Percentiles rank a stretch among this genome's conserved stretches.
phyloP scores from a whole-genome alignment of 1,140 invertebrate genomes.

The Phthorimaea operculella region DNA sequence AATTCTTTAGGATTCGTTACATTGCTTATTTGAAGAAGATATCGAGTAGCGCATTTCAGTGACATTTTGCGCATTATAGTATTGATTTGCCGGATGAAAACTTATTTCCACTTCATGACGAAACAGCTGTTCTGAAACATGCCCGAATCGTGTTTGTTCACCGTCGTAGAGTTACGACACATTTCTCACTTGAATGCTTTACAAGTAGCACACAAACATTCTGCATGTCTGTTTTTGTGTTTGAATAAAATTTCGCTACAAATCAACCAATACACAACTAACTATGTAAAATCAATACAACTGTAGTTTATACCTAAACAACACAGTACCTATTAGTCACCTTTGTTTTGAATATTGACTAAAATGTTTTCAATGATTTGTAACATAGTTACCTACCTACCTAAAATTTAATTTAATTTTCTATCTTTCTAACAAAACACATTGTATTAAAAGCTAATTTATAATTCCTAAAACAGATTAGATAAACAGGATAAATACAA shows the following conservation, averaged over 20 bases:
- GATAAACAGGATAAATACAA: not conserved
- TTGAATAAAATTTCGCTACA: too few relatives aligned
- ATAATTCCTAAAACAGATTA: not conserved
- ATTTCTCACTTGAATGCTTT: conserved; percentile 2
- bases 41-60: conserved; percentile 55
- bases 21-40: conserved; percentile 26
- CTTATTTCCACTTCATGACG: conserved; percentile 48
- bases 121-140: conserved; percentile 57
- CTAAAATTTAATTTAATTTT: too few relatives aligned
- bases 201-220: conserved; percentile 1
- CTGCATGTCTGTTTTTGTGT: not conserved
- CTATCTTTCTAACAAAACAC: too few relatives aligned
- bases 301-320: too few relatives aligned
- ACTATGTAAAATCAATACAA: too few relatives aligned
- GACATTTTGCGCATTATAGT: conserved; percentile 65
- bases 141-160: not conserved
- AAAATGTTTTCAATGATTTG: too few relatives aligned
- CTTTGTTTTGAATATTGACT: too few relatives aligned
- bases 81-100: conserved; percentile 60
- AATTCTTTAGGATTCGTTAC: conserved; percentile 29
- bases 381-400: too few relatives aligned
- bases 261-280: too few relatives aligned
- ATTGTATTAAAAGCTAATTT: too few relatives aligned
- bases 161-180: not conserved
- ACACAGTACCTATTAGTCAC: too few relatives aligned